These are phyloP conservation scores for Osmerus mordax DNA, from an alignment of 2,113 vertebrate genomes.

Conservation along the genomic window DNA sequence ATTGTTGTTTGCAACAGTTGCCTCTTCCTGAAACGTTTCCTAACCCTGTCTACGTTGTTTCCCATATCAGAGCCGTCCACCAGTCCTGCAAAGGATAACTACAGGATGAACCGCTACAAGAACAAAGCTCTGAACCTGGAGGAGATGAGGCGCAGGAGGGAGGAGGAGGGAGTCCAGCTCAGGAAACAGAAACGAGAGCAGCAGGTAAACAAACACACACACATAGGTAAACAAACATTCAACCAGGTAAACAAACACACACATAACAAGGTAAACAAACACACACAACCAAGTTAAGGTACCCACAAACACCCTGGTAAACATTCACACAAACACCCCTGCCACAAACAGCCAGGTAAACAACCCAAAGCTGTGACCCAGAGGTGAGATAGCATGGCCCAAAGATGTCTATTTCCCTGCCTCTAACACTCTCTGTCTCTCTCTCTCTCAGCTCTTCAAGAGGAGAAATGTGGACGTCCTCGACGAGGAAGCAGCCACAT, in stretches of 20 bases:
- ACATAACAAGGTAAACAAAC: neutral
- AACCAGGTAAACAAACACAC: neutral
- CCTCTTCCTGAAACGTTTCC: neutral
- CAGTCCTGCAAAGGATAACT: constrained; percentile 93
- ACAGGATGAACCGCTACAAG: constrained; percentile 99
- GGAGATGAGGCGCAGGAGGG: constrained; percentile 93
- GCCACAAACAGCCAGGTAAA: neutral
- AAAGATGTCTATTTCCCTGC: too few species aligned
- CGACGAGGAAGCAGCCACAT: constrained; percentile 87
- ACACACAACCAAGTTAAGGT: neutral
- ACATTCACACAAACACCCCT: too few species aligned
- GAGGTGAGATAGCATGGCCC: neutral
- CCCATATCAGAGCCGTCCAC: constrained; percentile 81
- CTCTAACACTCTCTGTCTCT: constrained; percentile 1
- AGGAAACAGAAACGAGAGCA: constrained; percentile 98
- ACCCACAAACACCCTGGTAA: too few species aligned
- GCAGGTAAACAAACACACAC: constrained; percentile 73
- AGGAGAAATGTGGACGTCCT: constrained; percentile 94
- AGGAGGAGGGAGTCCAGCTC: constrained; percentile 96
- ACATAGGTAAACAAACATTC: constrained; percentile 68
- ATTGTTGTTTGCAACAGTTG: neutral
- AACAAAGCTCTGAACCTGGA: constrained; percentile 98
- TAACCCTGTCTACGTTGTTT: neutral
- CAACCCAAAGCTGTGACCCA: neutral
- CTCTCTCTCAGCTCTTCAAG: constrained; percentile 85